These are phyloP conservation scores for Cacajao melanocephalus DNA, from an alignment of 2,797 vertebrate genomes.

Conservation along the genomic window DNA sequence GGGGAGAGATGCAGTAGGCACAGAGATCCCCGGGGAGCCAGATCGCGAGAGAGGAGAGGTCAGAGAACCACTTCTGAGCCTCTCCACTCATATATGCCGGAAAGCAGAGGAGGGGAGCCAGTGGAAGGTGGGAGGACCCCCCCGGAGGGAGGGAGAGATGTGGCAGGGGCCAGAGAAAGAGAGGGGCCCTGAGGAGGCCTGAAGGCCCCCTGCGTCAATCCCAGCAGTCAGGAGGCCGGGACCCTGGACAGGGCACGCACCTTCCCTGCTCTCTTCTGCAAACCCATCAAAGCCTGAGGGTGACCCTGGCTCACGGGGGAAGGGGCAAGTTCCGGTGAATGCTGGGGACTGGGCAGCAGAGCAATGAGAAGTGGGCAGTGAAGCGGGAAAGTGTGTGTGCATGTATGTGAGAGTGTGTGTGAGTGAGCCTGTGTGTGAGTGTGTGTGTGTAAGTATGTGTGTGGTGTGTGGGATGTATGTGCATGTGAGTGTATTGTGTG, in stretches of 20 bases:
- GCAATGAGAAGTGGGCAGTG: not conserved
- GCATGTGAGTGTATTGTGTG: no score
- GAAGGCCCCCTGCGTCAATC: not conserved
- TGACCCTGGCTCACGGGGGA: not conserved
- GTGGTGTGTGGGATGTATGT: no score
- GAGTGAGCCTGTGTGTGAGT: not conserved
- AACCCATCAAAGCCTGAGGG: not conserved
- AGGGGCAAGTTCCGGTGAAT: not conserved
- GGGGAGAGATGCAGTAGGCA: not conserved
- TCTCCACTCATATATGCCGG: rapidly evolving
- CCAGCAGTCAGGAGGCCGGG: rapidly evolving
- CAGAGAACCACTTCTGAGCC: not conserved
- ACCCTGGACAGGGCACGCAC: not conserved
- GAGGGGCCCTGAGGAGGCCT: rapidly evolving
- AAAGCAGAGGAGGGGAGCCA: not conserved
- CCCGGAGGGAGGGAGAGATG: not conserved
- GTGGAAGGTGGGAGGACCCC: no score
- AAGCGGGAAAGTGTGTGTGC: no score
- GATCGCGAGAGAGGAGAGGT: not conserved
- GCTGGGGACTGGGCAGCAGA: not conserved
- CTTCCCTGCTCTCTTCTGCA: not conserved
- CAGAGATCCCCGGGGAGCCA: not conserved
- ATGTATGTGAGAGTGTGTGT: not conserved
- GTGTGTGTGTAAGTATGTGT: no score
- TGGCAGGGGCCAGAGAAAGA: no score